Evolutionary conservation across 2,113 vertebrate genomes (phyloP), one percentile per base, ranked within the genome.

Genomic region (Psephotus haematonotus): DNA sequence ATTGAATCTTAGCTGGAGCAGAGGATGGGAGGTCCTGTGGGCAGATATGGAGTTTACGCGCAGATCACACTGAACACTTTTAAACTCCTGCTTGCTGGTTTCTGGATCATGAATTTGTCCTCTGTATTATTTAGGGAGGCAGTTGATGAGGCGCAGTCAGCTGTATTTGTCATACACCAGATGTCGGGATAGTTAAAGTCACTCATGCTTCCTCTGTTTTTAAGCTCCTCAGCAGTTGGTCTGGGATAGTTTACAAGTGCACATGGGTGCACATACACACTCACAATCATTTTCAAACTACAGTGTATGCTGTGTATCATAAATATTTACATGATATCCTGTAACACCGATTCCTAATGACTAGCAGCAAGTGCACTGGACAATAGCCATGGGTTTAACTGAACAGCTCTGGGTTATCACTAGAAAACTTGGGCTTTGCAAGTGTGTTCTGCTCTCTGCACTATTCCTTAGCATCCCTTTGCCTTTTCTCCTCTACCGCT

Each of bases 51-150:
- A 71, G 27, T 81, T 84, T 71, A 57, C 57, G 57, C 0, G 11
- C 24, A 71, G 86, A 84, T 79, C 65, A 50, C 47, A 71, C 5
- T 6, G 25, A 93, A 52, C 1, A 0, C 65, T 79, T 86, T 52
- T 71, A 47, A 92, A 89, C 57, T 82, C 28, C 44, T 4, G 2
- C 59, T 95, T 57, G 47, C 72, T 94, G 57, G 8, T 93, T 97
- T 96, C 77, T 93, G 95, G 86, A 94, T 94, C 91, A 92, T 94
- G 81, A 93, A 88, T 91, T 96, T 94, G 95, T 89, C 88, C 92
- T 95, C 86, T 65, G 16, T 49, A 2, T 85, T 92, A 79, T 93
- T 92, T 87, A 82, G 91, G 46, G 80, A 94, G 74, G 37, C 55
- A 11, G 83, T 8, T 92, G 95, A 91, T 95, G 91, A 93, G 81